phyloP scores from a whole-genome alignment of 2,888 invertebrate genomes.

The Muschampia plurimacula region DNA sequence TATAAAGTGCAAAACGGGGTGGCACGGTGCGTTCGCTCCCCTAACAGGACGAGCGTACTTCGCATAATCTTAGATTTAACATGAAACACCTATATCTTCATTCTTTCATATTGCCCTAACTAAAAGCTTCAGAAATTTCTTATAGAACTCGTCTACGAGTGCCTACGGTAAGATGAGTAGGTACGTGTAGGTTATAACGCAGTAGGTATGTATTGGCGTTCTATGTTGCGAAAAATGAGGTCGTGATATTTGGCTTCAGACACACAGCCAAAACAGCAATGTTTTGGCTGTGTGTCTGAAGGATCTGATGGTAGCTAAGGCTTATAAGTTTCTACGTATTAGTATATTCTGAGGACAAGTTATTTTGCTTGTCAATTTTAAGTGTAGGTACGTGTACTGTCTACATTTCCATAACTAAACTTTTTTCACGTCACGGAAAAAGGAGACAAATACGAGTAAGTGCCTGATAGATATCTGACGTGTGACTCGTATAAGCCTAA shows the following conservation, averaged over 20 bases:
- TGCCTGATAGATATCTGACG: too few relatives aligned
- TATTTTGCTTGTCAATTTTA: too few relatives aligned
- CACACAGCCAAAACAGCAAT: too few relatives aligned
- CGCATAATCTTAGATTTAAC: background rate
- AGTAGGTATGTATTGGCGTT: conserved; percentile 7
- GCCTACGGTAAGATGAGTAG: background rate
- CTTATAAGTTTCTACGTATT: too few relatives aligned
- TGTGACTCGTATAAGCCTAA: too few relatives aligned
- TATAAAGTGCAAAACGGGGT: conserved; percentile 21
- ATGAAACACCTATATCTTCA: background rate
- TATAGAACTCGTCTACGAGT: background rate
- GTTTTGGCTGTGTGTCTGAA: too few relatives aligned
- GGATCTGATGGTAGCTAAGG: too few relatives aligned
- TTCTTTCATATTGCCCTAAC: background rate
- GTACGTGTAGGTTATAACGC: background rate
- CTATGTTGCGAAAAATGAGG: conserved; percentile 25
- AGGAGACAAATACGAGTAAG: too few relatives aligned
- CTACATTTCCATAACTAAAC: too few relatives aligned
- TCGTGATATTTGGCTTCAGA: background rate
- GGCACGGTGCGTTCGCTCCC: background rate
- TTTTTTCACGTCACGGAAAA: too few relatives aligned
- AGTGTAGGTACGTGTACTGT: too few relatives aligned
- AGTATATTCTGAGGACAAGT: too few relatives aligned
- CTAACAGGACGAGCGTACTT: background rate
- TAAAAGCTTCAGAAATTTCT: conserved; percentile 19